Evolutionary conservation across 2,888 invertebrate genomes (phyloP).

Genomic region (Eilema caniola): DNA sequence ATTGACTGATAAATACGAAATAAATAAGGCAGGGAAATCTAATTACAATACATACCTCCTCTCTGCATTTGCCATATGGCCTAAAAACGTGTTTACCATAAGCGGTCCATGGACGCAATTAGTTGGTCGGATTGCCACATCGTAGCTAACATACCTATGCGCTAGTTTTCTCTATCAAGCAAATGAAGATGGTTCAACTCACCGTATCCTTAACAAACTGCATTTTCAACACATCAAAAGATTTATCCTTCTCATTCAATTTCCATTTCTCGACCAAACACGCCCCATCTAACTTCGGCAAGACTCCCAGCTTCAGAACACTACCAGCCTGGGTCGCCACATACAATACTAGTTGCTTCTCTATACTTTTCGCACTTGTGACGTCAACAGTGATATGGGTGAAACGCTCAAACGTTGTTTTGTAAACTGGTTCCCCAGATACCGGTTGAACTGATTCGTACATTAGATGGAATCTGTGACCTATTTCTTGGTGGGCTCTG

Average conservation of each 20-base stretch:
- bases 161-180: no score
- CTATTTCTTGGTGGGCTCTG: conserved; percentile 84
- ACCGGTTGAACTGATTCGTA: conserved; percentile 94
- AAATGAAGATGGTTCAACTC: conserved; percentile 61
- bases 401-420: conserved; percentile 90
- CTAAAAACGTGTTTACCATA: no score
- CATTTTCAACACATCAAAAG: conserved; percentile 88
- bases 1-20: no score
- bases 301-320: conserved; percentile 93
- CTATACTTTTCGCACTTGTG: conserved; percentile 90
- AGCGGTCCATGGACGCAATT: no score
- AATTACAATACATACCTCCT: no score
- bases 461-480: conserved; percentile 95
- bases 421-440: conserved; percentile 90
- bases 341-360: conserved; percentile 92
- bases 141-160: no score
- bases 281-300: conserved; percentile 90
- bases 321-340: conserved; percentile 92
- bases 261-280: conserved; percentile 96
- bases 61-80: no score
- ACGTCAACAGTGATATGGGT: conserved; percentile 94
- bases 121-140: no score
- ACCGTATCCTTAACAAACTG: conserved; percentile 93
- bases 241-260: conserved; percentile 86
- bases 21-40: no score